These are phyloP conservation scores for Meleagris gallopavo DNA, from an alignment of 2,113 vertebrate genomes.

Conservation along the genomic window DNA sequence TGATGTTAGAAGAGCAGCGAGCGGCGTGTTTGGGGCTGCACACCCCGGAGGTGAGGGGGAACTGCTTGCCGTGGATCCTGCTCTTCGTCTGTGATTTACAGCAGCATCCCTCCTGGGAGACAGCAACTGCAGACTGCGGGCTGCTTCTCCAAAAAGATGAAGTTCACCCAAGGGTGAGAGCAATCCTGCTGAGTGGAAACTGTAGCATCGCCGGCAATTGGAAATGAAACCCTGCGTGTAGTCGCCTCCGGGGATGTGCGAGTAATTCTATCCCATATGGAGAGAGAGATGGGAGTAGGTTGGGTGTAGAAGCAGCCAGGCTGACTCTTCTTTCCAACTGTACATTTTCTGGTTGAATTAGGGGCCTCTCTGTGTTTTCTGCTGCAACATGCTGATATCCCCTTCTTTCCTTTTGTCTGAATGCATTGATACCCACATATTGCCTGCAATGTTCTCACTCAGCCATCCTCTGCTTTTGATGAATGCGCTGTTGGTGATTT, in stretches of 20 bases:
- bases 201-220: not conserved
- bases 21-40: not conserved
- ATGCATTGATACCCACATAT: not conserved
- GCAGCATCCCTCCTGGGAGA: not conserved
- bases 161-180: constrained; percentile 33
- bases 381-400: not conserved
- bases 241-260: not conserved
- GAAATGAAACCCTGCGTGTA: not conserved
- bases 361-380: not conserved
- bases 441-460: not conserved
- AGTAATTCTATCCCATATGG: not conserved
- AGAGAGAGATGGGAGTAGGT: not conserved
- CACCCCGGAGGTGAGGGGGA: not conserved
- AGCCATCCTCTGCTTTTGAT: not conserved
- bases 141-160: not conserved
- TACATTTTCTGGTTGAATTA: not conserved
- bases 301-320: not conserved
- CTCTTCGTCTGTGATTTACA: not conserved
- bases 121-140: not conserved
- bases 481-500: not conserved
- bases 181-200: constrained; percentile 3
- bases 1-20: not conserved
- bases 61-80: not conserved
- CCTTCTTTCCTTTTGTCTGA: not conserved
- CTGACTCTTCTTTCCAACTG: not conserved